These are phyloP conservation scores for Oryzias sinensis DNA, from an alignment of 2,797 vertebrate genomes.

Conservation along the genomic window DNA sequence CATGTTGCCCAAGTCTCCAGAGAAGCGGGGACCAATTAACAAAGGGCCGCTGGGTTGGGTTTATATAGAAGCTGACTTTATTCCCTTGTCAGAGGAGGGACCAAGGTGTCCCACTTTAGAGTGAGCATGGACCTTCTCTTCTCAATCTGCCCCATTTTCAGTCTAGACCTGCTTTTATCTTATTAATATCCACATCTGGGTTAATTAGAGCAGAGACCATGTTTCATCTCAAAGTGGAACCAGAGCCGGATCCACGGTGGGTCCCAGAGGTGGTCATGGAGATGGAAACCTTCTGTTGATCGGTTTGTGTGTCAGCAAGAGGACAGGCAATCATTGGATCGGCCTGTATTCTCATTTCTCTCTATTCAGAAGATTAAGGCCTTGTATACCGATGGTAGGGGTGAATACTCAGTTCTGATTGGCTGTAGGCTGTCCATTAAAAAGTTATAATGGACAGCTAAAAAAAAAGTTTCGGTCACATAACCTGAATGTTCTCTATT, in stretches of 20 bases:
- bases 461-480: too few species aligned
- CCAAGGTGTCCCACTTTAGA: slow-evolving; percentile 75
- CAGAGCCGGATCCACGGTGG: slow-evolving; percentile 52
- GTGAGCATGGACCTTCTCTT: slow-evolving; percentile 60
- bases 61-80: slow-evolving; percentile 72
- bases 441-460: too few species aligned
- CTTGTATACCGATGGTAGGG: neutral
- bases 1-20: slow-evolving; percentile 53
- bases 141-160: slow-evolving; percentile 72
- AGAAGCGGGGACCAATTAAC: slow-evolving; percentile 74
- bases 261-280: slow-evolving; percentile 27
- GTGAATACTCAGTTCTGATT: too few species aligned
- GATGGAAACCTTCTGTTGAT: slow-evolving; percentile 34
- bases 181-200: slow-evolving; percentile 84
- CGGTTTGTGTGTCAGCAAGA: slow-evolving; percentile 27
- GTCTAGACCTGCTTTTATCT: slow-evolving; percentile 77
- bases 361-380: neutral
- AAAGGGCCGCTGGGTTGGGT: slow-evolving; percentile 68
- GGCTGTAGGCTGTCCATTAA: too few species aligned
- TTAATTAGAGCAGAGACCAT: slow-evolving; percentile 80
- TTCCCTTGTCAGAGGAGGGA: slow-evolving; percentile 64
- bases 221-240: slow-evolving; percentile 71
- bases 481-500: too few species aligned
- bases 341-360: slow-evolving; percentile 28
- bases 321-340: slow-evolving; percentile 6